phyloP scores from a whole-genome alignment of 2,113 vertebrate species.

The Neotoma lepida region DNA sequence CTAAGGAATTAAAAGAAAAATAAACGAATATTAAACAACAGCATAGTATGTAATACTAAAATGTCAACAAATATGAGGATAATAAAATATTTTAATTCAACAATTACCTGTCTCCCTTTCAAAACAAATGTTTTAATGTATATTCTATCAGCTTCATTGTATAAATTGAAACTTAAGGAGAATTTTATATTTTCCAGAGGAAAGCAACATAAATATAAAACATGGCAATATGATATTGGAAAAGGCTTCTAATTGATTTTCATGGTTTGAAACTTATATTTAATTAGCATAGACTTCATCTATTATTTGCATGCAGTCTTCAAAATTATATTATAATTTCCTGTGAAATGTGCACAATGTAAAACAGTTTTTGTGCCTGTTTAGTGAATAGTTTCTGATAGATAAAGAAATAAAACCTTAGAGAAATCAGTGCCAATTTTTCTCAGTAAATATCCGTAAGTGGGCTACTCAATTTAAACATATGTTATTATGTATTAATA shows the following conservation, averaged over 20 bases:
- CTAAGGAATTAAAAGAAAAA: not conserved
- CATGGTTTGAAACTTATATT: constrained; percentile 3
- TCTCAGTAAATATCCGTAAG: not conserved
- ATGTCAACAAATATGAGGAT: not conserved
- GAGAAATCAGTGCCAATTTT: not conserved
- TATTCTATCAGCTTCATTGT: not conserved
- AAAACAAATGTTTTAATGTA: not conserved
- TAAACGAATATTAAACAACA: not conserved
- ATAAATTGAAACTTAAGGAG: not conserved
- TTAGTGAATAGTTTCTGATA: constrained; percentile 1
- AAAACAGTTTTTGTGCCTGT: not conserved
- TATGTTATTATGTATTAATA: not conserved
- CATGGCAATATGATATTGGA: not conserved
- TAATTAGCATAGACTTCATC: not conserved
- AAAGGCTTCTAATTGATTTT: not conserved
- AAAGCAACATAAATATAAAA: constrained; percentile 36
- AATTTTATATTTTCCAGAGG: not conserved
- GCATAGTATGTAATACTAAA: not conserved
- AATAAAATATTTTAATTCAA: constrained; percentile 1
- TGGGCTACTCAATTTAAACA: not conserved
- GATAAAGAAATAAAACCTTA: not conserved
- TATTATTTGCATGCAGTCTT: not conserved
- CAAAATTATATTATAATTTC: not conserved
- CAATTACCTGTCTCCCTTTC: not conserved
- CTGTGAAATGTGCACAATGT: not conserved